A percentile compares a stretch with the other conserved stretches of the same genome.
These are phyloP conservation scores for Bryconaethiops microstoma DNA, from an alignment of 2,797 vertebrate genomes.

Conservation along the genomic window DNA sequence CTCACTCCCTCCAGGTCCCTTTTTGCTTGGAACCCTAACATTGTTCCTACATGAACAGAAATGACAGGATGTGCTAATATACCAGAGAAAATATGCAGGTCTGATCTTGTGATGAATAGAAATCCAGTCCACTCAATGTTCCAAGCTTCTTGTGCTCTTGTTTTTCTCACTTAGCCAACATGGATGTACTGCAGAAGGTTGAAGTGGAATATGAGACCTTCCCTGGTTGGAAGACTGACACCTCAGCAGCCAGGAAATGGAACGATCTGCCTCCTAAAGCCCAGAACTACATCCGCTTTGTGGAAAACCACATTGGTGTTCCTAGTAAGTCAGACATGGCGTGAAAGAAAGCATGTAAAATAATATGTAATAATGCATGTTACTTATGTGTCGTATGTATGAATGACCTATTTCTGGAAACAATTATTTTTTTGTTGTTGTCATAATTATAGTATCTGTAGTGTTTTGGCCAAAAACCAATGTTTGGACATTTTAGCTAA, in stretches of 20 bases:
- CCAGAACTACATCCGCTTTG: constrained; percentile 95
- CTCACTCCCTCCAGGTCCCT: no score
- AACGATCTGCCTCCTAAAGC: constrained; percentile 93
- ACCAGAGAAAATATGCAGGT: no score
- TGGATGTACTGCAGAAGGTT: constrained; percentile 95
- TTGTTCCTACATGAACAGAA: no score
- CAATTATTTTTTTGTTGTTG: neutral
- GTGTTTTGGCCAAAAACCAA: no score
- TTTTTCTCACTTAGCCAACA: constrained; percentile 82
- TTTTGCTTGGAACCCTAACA: no score
- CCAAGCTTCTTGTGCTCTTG: neutral
- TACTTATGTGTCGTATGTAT: no score
- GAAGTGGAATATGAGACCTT: constrained; percentile 97
- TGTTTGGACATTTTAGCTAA: neutral
- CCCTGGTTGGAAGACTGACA: constrained; percentile 95
- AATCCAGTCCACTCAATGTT: neutral
- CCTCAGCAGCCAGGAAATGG: constrained; percentile 92
- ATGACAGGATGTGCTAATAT: no score
- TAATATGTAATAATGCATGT: neutral
- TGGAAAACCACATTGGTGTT: constrained; percentile 97
- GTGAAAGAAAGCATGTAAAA: neutral
- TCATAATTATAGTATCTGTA: neutral
- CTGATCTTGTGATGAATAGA: neutral
- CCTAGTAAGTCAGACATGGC: constrained; percentile 80
- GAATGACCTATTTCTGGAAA: neutral